A percentile compares a stretch with the other conserved stretches of the same genome.
Conservation (phyloP, 2,888 invertebrate species). For the Drosophila diplacantha region DNA sequence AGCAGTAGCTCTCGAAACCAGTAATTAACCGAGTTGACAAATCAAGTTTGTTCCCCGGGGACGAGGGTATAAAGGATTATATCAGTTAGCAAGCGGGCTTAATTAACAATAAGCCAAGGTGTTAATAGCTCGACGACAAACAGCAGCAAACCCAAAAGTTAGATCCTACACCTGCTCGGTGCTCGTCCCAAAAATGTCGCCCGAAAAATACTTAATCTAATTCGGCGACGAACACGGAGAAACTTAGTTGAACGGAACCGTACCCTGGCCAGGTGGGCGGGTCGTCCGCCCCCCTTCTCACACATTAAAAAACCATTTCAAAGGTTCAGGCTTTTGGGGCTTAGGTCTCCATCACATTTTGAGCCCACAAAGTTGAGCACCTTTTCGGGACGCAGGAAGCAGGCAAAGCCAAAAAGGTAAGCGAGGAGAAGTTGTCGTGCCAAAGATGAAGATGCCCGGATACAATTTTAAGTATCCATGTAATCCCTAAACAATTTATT, state of each 20-base stretch:
- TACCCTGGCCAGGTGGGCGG: constrained; percentile 1
- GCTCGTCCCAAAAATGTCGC: constrained; percentile 38
- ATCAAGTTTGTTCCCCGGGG: constrained; percentile 45
- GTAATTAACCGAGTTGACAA: constrained; percentile 68
- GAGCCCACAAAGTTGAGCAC: constrained; percentile 42
- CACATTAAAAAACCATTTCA: constrained; percentile 44
- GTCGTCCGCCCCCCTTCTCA: constrained; percentile 6
- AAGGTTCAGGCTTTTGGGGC: constrained; percentile 32
- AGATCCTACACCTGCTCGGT: not conserved
- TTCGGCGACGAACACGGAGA: constrained; percentile 30
- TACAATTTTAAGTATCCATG: constrained; percentile 57
- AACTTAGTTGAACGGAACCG: constrained; percentile 1
- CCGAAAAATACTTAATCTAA: constrained; percentile 46
- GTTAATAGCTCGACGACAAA: constrained; percentile 51
- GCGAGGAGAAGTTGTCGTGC: constrained; percentile 21
- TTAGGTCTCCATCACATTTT: constrained; percentile 9
- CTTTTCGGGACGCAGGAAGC: constrained; percentile 50
- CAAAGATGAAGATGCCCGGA: constrained; percentile 47
- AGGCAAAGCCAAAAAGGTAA: constrained; percentile 51
- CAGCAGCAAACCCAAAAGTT: constrained; percentile 38
- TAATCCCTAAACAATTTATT: constrained; percentile 64
- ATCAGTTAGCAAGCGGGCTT: constrained; percentile 52
- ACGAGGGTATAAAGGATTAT: constrained; percentile 37
- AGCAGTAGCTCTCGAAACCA: constrained; percentile 42
- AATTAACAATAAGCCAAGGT: constrained; percentile 63